Evolutionary conservation across 2,113 vertebrate genomes (phyloP), one percentile per base, ranked within the genome.

Genomic region (Stictonetta naevosa): DNA sequence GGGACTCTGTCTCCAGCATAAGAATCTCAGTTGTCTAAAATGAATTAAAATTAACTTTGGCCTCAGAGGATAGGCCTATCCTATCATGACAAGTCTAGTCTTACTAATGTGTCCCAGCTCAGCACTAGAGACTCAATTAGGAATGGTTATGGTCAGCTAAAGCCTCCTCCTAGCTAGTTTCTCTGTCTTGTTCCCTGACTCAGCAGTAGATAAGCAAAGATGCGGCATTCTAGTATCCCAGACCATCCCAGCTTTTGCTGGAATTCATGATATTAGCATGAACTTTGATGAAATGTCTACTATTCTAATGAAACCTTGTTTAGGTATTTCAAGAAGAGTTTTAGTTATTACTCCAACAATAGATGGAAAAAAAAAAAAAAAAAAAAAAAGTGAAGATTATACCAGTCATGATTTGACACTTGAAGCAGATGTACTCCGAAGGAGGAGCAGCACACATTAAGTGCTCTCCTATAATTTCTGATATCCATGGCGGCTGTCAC

Each of bases 401-500:
- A 93, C 77, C 26, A 93, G 84, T 85, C 79, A 78, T 92, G 68
- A 95, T 94, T 92, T 97, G 93, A 95, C 89, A 92, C 88, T 96
- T 95, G 78, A 95, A 96, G 91, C 76, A 96, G 85, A 95, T 95
- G 85, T 86, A 92, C 93, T 96, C 92, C 88, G 94, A 89, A 95
- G 83, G 63, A 95, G 92, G 29, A 93, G 69, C 62, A 94, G 90
- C 83, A 96, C 86, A 88, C 81, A 94, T 87, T 95, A 97, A 96
- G 83, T 55, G 42, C 92, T 96, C 74, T 97, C 68, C 89, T 96
- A 86, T 91, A 93, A 96, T 96, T 97, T 97, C 76, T 96, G 92
- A 95, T 96, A 97, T 92, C 90, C 92, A 92, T 86, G 71, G 94
- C 86, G 95, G 92, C 92, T 96, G 91, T 96, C 94, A 97, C 74